A percentile compares a stretch with the other conserved stretches of the same genome.
phyloP scores from a whole-genome alignment of 2,888 invertebrate species.

The Ditylenchus weischeri region DNA sequence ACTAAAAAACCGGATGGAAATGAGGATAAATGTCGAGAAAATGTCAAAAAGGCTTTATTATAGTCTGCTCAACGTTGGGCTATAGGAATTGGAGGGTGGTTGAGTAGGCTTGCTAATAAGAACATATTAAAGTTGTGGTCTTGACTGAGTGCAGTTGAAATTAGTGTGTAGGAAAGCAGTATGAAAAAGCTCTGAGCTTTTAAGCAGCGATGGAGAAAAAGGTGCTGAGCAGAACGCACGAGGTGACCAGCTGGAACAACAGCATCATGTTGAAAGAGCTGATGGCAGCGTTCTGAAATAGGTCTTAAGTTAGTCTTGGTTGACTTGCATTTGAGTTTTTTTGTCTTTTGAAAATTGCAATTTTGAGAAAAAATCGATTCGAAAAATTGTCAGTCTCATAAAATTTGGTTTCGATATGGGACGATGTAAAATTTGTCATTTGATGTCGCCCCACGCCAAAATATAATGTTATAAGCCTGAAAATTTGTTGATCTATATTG shows the following conservation, averaged over 20 bases:
- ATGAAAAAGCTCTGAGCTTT: conserved; percentile 1
- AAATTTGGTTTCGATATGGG: background rate
- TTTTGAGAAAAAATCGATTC: background rate
- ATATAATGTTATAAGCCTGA: too few species aligned
- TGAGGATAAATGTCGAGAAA: too few species aligned
- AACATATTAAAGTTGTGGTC: background rate
- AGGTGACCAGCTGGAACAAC: background rate
- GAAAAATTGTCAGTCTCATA: background rate
- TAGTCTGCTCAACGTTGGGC: too few species aligned
- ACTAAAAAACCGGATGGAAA: too few species aligned
- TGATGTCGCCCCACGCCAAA: too few species aligned
- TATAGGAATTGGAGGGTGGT: too few species aligned
- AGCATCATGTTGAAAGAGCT: conserved; percentile 3
- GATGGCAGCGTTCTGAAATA: conserved; percentile 6
- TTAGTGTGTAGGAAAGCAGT: background rate
- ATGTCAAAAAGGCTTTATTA: too few species aligned
- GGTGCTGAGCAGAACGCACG: conserved; percentile 4
- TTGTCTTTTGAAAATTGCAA: background rate
- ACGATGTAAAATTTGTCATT: too few species aligned
- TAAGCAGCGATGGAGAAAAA: background rate
- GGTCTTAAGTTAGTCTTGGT: background rate
- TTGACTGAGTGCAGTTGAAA: background rate
- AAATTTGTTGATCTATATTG: too few species aligned
- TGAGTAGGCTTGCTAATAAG: background rate
- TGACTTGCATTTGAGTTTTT: background rate